Conservation (phyloP, 2,797 vertebrate species). For the Pachyuromys duprasi region DNA sequence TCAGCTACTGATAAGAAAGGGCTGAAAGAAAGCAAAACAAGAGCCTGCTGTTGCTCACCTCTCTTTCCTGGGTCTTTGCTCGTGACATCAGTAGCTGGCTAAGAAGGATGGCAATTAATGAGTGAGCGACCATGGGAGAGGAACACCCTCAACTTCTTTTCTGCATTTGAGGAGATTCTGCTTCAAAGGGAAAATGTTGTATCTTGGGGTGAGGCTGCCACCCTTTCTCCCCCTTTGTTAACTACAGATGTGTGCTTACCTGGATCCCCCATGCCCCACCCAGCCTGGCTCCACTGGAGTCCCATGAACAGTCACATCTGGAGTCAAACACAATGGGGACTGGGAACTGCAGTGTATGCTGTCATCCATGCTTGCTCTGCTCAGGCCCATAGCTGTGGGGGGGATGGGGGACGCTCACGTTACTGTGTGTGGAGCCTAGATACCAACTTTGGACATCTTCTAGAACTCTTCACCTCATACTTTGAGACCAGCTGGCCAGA, state of each 20-base stretch:
- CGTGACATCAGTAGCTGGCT: background rate
- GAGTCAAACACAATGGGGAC: background rate
- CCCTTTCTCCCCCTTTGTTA: no score
- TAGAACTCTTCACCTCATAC: background rate
- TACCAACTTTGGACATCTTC: background rate
- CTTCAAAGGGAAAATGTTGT: background rate
- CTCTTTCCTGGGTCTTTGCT: background rate
- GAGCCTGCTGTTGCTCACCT: background rate
- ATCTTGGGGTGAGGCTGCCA: background rate
- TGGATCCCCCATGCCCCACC: no score
- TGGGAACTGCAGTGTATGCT: rapidly evolving
- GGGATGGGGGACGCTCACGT: no score
- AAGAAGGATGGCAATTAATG: background rate
- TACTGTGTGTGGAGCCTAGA: background rate
- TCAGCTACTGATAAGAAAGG: background rate
- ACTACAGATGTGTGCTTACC: background rate
- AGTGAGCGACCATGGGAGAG: background rate
- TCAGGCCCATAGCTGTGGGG: background rate
- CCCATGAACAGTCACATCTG: background rate
- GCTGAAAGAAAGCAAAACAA: background rate
- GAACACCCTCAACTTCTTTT: background rate
- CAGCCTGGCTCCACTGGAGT: background rate
- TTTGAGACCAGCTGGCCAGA: background rate
- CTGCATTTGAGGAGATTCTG: background rate
- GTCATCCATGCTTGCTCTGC: background rate